Evolutionary conservation across 2,113 vertebrate species (phyloP), one percentile per base, ranked within the genome.

Genomic region (Emydura subglobosa): DNA sequence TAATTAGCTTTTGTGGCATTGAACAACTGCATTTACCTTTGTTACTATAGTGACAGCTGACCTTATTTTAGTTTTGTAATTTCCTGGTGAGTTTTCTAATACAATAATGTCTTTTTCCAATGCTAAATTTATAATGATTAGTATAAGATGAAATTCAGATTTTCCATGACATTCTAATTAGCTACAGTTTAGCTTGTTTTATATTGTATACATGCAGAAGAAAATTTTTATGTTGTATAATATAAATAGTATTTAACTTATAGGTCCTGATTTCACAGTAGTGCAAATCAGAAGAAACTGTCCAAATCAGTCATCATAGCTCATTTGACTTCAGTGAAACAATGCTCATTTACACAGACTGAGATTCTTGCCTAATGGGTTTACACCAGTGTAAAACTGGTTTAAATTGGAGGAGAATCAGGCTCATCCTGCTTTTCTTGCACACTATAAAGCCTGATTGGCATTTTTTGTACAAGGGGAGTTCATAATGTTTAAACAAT

Each of bases 31-130:
- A 39, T 88, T 92, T 54, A 74, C 2, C 88, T 29, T 47, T 93
- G 39, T 95, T 91, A 24, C 83, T 86, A 51, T 92, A 85, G 85
- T 31, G 89, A 96, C 90, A 89, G 78, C 27, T 85, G 83, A 86
- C 80, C 57, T 85, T 95, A 72, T 85, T 89, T 94, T 93, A 90
- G 42, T 10, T 86, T 92, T 95, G 2, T n/a, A 74, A 12, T 95
- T 94, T 83, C 54, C 74, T 88, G 27, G 31, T 85, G 21, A 12
- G 79, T 94, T 96, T 86, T 5, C n/a, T 87, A 65, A 94, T 93
- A 86, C 14, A 92, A 83, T 87, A 76, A 22, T 82, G 5, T 79
- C 9, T 78, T 87, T 86, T 91, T 92, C 87, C 82, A 74, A 47
- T 92, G 93, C 42, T 12, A 84, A 92, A 80, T 89, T 50, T 57